These are phyloP conservation scores for Myathropa florea DNA, from an alignment of 2,888 invertebrate species.

Conservation along the genomic window DNA sequence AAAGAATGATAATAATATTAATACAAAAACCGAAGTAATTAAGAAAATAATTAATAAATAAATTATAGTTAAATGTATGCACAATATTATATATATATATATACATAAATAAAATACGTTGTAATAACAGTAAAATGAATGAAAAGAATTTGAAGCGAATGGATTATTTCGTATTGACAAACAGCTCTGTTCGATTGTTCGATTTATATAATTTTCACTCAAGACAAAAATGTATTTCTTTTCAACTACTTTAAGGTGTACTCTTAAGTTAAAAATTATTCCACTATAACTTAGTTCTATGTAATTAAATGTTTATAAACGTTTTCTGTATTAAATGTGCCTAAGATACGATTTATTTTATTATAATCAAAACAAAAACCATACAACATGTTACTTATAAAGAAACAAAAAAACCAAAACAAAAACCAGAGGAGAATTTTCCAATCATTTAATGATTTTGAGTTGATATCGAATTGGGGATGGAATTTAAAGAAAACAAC, in stretches of 20 bases:
- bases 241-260: conserved; percentile 15
- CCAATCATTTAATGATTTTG: conserved; percentile 48
- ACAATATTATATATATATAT: conserved; percentile 51
- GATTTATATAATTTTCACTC: not conserved
- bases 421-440: not conserved
- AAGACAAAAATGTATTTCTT: conserved; percentile 12
- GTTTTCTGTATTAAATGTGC: conserved; percentile 77
- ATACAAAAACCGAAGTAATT: conserved; percentile 45
- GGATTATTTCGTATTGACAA: conserved; percentile 21
- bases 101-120: conserved; percentile 39
- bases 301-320: conserved; percentile 55
- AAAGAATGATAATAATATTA: conserved; percentile 77
- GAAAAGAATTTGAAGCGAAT: conserved; percentile 40
- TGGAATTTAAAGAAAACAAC: conserved; percentile 41
- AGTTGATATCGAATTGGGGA: conserved; percentile 60
- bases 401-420: conserved; percentile 46
- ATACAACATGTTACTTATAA: conserved; percentile 61
- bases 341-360: conserved; percentile 73
- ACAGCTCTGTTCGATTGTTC: not conserved
- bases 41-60: conserved; percentile 32
- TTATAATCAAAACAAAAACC: conserved; percentile 46
- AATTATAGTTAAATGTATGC: conserved; percentile 65
- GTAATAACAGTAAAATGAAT: conserved; percentile 44
- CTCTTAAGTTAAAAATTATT: conserved; percentile 24
- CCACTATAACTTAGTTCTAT: conserved; percentile 21